Base-by-base conservation (phyloP, 2,113 vertebrate genomes). In the Tympanuchus pallidicinctus region DNA sequence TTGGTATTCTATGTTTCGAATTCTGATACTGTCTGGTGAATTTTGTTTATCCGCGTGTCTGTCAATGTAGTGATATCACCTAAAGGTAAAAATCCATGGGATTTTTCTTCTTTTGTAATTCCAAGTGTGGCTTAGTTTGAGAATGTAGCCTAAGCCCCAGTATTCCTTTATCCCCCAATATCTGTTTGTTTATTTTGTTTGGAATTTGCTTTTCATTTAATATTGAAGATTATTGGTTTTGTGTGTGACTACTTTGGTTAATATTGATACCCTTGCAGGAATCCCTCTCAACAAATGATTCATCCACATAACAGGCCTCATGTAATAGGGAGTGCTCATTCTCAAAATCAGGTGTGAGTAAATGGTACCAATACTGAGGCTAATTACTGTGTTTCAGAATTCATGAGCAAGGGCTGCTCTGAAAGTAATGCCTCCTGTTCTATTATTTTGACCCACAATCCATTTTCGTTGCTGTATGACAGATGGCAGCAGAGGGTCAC, bases 1-100 rank as follows among this genome's bases (percentile, higher is more conserved):
- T 97, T 32, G 6, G 84, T 96, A 85, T 97, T 90, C 76, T 90
- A 75, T 72, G 85, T 96, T 97, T 90, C 72, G 87, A 82, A 81
- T 91, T 96, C 96, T 93, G 81, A 88, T 97, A 95, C 72, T 80
- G 78, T 81, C 82, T 96, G 93, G 90, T 96, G 95, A 96, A 87
- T 96, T 97, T 96, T 91, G 93, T 95, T 96, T 95, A 94, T 96
- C 96, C 74, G 59, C 91, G 92, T 86, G 92, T 96, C 94, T 96
- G 52, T 86, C 93, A 97, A 95, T 95, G 81, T 92, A 96, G 95
- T 92, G 93, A 48, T 93, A 93, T 97, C 70, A 93, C 82, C 76
- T 88, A 91, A 94, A 88, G 76, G 95, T 90, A 84, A 92, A 96
- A 96, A 92, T 61, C 6, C 21, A 80, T 56, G 28, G 94, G 65